phyloP scores from a whole-genome alignment of 2,113 vertebrate genomes.

The Alaudala cheleensis region DNA sequence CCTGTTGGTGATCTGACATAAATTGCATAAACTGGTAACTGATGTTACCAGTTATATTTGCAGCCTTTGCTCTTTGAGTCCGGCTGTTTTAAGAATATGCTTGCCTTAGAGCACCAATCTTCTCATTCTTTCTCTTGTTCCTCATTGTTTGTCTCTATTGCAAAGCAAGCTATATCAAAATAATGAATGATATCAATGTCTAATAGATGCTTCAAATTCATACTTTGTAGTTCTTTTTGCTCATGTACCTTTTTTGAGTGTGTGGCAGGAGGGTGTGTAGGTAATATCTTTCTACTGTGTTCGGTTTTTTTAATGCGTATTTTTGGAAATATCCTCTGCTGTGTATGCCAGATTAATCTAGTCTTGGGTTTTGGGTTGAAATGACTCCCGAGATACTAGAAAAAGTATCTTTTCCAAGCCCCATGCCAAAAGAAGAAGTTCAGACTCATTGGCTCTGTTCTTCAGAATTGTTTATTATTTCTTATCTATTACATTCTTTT shows the following conservation, averaged over 20 bases:
- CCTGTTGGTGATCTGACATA: background rate
- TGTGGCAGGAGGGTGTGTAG: background rate
- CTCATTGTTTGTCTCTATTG: background rate
- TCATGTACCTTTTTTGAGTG: background rate
- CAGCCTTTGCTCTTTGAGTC: background rate
- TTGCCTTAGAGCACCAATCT: background rate
- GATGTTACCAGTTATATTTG: background rate
- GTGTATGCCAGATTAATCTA: background rate
- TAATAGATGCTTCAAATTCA: background rate
- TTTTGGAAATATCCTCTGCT: background rate
- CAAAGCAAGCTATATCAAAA: background rate
- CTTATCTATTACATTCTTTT: too few relatives aligned
- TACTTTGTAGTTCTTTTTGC: background rate
- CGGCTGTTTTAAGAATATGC: background rate
- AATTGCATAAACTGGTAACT: background rate
- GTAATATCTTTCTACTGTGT: background rate
- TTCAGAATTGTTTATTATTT: too few relatives aligned
- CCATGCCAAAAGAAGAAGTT: too few relatives aligned
- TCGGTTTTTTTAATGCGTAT: background rate
- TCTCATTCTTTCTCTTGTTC: background rate
- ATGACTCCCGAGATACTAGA: too few relatives aligned
- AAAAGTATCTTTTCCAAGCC: too few relatives aligned
- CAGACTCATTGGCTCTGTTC: too few relatives aligned
- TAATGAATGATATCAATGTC: background rate
- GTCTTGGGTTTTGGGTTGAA: too few relatives aligned